Conservation (phyloP, 1,140 invertebrate genomes). For the Grapholita molesta region DNA sequence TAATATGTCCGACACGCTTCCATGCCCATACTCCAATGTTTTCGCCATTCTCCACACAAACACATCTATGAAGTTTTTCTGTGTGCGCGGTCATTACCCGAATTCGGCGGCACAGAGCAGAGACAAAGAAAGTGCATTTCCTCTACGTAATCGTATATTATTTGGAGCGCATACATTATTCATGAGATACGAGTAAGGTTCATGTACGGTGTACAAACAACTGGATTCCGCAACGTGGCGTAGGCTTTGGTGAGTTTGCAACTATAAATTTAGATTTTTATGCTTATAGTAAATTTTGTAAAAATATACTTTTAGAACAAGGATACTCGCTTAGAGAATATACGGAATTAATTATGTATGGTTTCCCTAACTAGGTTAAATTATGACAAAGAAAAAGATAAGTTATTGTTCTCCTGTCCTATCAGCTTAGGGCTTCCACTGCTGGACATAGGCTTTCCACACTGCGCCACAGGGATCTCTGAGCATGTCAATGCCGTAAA, state of each 20-base stretch:
- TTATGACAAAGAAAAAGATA: too few species aligned
- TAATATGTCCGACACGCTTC: slow-evolving; percentile 3
- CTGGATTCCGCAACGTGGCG: slow-evolving; percentile 16
- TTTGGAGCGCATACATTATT: slow-evolving; percentile 73
- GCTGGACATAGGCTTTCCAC: too few species aligned
- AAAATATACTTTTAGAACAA: too few species aligned
- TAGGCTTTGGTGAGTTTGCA: not conserved
- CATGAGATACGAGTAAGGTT: slow-evolving; percentile 71
- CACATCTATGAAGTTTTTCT: not conserved
- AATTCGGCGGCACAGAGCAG: slow-evolving; percentile 44
- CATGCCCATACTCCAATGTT: not conserved
- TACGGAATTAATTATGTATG: too few species aligned
- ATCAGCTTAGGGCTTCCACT: too few species aligned
- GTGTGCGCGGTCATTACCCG: slow-evolving; percentile 45
- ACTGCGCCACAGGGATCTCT: too few species aligned
- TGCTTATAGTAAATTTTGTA: not conserved
- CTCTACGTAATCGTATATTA: slow-evolving; percentile 69
- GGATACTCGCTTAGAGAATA: too few species aligned
- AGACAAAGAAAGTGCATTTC: slow-evolving; percentile 75
- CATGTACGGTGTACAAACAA: slow-evolving; percentile 47
- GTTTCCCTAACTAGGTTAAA: too few species aligned
- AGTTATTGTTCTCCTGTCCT: too few species aligned
- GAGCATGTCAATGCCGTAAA: too few species aligned
- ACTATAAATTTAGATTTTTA: not conserved
- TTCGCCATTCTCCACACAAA: slow-evolving; percentile 24